Percentiles rank a stretch among this genome's conserved stretches.
Conservation (phyloP, 2,797 vertebrate species). For the Morelia viridis region DNA sequence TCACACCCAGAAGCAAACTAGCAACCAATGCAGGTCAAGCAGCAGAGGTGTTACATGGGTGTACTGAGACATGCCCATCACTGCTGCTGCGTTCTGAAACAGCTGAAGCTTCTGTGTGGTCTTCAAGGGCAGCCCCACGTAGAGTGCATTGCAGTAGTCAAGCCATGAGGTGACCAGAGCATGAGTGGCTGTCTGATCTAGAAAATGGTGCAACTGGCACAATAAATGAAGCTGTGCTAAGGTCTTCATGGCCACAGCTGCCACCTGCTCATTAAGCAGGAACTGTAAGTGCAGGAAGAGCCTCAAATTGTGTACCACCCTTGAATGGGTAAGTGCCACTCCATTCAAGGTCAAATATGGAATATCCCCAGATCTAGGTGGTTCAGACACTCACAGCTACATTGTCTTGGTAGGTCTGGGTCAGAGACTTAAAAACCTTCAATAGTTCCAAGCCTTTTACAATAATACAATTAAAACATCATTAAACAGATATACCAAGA, state of each 20-base stretch:
- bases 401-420: background rate
- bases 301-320: background rate
- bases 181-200: background rate
- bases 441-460: background rate
- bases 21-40: background rate
- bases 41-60: background rate
- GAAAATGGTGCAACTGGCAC: background rate
- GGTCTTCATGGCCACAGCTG: background rate
- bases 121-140: background rate
- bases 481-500: background rate
- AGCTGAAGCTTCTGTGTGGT: background rate
- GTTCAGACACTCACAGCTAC: background rate
- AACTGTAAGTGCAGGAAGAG: background rate
- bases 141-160: background rate
- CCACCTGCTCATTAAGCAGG: background rate
- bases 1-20: background rate
- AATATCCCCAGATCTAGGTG: background rate
- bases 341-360: background rate
- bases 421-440: background rate
- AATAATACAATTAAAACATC: background rate
- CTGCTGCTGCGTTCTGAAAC: background rate
- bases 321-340: background rate
- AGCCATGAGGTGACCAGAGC: background rate
- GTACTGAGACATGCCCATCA: background rate
- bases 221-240: background rate